A percentile compares a stretch with the other conserved stretches of the same genome.
Evolutionary conservation across 2,888 invertebrate species (phyloP).

Genomic region (Cenopis cana): DNA sequence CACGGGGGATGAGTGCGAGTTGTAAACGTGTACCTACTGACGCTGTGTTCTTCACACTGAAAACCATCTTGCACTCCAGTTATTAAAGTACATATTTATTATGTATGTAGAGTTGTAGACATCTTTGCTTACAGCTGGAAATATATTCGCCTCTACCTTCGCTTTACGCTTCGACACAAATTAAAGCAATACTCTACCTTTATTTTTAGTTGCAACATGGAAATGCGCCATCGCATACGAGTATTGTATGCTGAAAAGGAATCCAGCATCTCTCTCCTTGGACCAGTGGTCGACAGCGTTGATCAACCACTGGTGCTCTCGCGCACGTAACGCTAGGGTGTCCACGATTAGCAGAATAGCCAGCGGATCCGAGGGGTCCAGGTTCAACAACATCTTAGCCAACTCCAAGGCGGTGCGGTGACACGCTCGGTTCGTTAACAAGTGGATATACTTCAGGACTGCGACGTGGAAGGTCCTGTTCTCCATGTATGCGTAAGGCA

Average conservation of each 20-base stretch:
- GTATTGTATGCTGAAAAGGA: slow-evolving; percentile 66
- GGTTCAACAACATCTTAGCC: slow-evolving; percentile 90
- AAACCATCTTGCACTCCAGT: too few species aligned
- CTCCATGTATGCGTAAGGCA: slow-evolving; percentile 64
- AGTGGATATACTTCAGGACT: slow-evolving; percentile 90
- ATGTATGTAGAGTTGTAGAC: too few species aligned
- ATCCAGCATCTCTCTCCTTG: slow-evolving; percentile 52
- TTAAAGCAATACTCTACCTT: slow-evolving; percentile 51
- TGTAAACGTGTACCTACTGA: too few species aligned
- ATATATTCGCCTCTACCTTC: neutral
- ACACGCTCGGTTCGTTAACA: slow-evolving; percentile 91
- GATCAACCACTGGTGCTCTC: slow-evolving; percentile 89
- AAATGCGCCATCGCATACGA: slow-evolving; percentile 67
- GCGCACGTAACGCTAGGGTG: slow-evolving; percentile 90
- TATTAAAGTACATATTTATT: too few species aligned
- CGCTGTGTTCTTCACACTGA: too few species aligned
- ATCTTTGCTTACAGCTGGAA: neutral
- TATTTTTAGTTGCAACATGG: slow-evolving; percentile 57
- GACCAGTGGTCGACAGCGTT: slow-evolving; percentile 57
- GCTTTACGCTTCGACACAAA: neutral
- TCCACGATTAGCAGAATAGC: slow-evolving; percentile 91
- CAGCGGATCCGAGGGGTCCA: slow-evolving; percentile 92
- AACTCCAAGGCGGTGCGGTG: slow-evolving; percentile 94
- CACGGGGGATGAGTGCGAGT: too few species aligned
- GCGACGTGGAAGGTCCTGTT: slow-evolving; percentile 84